A percentile compares a stretch with the other conserved stretches of the same genome.
Conservation (phyloP, 1,140 invertebrate genomes). For the Pseudachorutes palmiensis region DNA sequence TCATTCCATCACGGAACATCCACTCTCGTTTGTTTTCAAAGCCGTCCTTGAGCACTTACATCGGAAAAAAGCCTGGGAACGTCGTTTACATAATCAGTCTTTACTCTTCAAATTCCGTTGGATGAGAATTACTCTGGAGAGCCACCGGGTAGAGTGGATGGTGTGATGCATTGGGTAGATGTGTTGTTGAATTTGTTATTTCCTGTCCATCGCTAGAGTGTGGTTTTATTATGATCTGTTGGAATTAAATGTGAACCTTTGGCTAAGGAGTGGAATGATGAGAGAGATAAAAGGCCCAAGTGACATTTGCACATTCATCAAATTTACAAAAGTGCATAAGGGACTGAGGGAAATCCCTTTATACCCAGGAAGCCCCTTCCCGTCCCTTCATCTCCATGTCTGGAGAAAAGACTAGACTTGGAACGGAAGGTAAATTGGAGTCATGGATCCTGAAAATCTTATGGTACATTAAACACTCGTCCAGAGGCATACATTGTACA, state of each 20-base stretch:
- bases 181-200: not conserved
- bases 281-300: not conserved
- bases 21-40: too few relatives aligned
- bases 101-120: too few relatives aligned
- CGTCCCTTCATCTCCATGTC: too few relatives aligned
- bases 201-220: not conserved
- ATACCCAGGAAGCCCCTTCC: not conserved
- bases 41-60: too few relatives aligned
- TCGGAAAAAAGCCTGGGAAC: too few relatives aligned
- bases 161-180: not conserved
- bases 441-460: not conserved
- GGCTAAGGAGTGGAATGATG: not conserved
- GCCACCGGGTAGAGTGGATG: not conserved
- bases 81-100: too few relatives aligned
- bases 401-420: not conserved
- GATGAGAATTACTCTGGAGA: too few relatives aligned
- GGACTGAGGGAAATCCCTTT: not conserved
- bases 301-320: constrained; percentile 1
- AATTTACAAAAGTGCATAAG: constrained; percentile 1
- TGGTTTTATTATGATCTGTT: not conserved
- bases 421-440: not conserved
- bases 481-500: not conserved
- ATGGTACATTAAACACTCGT: not conserved
- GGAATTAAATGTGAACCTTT: not conserved
- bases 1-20: too few relatives aligned